A percentile compares a stretch with the other conserved stretches of the same genome.
phyloP scores from a whole-genome alignment of 2,888 invertebrate species.

The Microctonus hyperodae region DNA sequence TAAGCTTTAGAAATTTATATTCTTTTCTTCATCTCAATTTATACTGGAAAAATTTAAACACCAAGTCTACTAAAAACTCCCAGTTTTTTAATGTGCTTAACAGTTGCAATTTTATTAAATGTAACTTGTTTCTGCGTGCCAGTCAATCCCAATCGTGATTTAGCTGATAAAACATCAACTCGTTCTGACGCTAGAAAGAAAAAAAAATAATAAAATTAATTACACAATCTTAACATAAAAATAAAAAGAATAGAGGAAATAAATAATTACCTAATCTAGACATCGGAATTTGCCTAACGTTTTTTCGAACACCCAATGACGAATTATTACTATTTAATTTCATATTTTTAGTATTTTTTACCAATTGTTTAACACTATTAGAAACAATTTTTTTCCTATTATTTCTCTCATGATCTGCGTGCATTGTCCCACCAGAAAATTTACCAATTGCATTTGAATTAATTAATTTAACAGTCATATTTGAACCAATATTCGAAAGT shows the following conservation, averaged over 20 bases:
- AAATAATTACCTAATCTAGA: conserved; percentile 52
- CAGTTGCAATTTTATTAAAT: conserved; percentile 54
- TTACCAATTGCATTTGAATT: not conserved
- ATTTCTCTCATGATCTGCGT: conserved; percentile 58
- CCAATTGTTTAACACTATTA: conserved; percentile 46
- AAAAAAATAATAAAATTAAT: conserved; percentile 18
- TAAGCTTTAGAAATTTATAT: too few species aligned
- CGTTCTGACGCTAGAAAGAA: conserved; percentile 56
- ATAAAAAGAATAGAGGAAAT: not conserved
- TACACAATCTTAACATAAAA: not conserved
- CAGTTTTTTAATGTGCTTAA: conserved; percentile 52
- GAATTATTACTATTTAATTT: conserved; percentile 37
- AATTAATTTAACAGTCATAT: conserved; percentile 29
- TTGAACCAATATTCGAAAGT: conserved; percentile 29
- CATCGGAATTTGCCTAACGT: conserved; percentile 38
- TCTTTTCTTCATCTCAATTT: too few species aligned
- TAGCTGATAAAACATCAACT: conserved; percentile 52
- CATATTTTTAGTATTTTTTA: conserved; percentile 47
- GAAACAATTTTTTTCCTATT: conserved; percentile 44
- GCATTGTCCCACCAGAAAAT: conserved; percentile 54
- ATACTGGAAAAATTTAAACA: conserved; percentile 47
- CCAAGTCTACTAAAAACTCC: conserved; percentile 61
- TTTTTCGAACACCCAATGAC: conserved; percentile 16
- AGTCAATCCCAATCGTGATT: conserved; percentile 54
- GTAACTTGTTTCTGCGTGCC: conserved; percentile 56